These are phyloP conservation scores for Catocala nupta DNA, from an alignment of 2,888 invertebrate species.

Conservation along the genomic window DNA sequence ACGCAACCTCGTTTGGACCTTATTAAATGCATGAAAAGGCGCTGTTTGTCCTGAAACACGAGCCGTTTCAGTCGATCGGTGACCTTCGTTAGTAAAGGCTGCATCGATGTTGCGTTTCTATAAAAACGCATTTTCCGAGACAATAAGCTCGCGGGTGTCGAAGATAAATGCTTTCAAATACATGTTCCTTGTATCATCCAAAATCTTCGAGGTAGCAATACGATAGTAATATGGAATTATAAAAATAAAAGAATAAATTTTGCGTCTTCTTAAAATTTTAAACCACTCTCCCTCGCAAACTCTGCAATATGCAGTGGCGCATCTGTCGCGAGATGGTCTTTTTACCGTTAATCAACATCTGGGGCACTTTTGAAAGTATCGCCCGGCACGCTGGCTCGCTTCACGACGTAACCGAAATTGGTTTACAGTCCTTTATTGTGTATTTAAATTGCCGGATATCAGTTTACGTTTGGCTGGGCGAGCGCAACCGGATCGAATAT, in stretches of 20 bases:
- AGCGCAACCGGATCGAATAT: not conserved
- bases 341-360: conserved; percentile 84
- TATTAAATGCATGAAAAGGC: conserved; percentile 21
- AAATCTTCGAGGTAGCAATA: conserved; percentile 18
- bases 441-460: conserved; percentile 56
- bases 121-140: conserved; percentile 3
- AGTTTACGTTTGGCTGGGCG: conserved; percentile 32
- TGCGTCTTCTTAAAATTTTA: too few relatives aligned
- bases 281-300: conserved; percentile 52
- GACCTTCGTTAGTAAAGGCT: conserved; percentile 27
- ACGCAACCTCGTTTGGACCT: conserved; percentile 14
- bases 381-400: conserved; percentile 49
- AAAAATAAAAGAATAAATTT: too few relatives aligned
- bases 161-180: not conserved
- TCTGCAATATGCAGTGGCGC: conserved; percentile 66
- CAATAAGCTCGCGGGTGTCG: not conserved
- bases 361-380: conserved; percentile 86
- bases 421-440: conserved; percentile 74
- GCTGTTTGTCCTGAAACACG: conserved; percentile 27
- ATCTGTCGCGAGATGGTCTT: conserved; percentile 79
- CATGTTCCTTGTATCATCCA: not conserved
- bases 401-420: conserved; percentile 68
- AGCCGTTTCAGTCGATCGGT: conserved; percentile 11
- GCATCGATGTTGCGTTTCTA: conserved; percentile 20
- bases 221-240: not conserved